Conservation (phyloP, 2,113 vertebrate genomes). For the Platycercus adscitus region DNA sequence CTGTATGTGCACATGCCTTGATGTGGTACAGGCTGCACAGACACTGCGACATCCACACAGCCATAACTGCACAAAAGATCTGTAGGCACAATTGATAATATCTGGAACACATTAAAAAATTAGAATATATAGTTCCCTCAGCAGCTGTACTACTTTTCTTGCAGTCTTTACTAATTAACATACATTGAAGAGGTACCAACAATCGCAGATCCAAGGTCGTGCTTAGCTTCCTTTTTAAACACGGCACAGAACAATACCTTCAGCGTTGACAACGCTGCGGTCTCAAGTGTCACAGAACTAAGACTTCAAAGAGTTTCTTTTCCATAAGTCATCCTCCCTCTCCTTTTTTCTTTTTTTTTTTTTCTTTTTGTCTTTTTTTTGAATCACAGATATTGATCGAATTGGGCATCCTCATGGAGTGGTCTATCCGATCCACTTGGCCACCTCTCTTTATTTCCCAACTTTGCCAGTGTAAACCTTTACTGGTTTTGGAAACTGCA, state of each 20-base stretch:
- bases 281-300: not conserved
- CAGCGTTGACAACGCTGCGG: not conserved
- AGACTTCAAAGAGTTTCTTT: slow-evolving; percentile 9
- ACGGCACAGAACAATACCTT: not conserved
- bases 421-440: not conserved
- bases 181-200: slow-evolving; percentile 26
- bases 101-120: slow-evolving; percentile 56
- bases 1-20: not conserved
- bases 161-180: slow-evolving; percentile 44
- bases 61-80: not conserved
- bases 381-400: not conserved
- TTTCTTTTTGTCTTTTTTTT: not conserved
- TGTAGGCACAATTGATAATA: slow-evolving; percentile 19
- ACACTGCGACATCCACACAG: not conserved
- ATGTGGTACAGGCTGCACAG: not conserved
- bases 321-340: not conserved
- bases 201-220: not conserved
- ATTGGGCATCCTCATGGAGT: not conserved
- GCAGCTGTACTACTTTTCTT: slow-evolving; percentile 61
- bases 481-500: not conserved
- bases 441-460: not conserved
- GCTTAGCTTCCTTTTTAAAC: slow-evolving; percentile 12
- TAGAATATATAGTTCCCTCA: slow-evolving; percentile 47
- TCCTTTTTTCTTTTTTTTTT: not conserved
- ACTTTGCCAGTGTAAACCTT: not conserved